Conservation (phyloP, 2,113 vertebrate genomes). For the Baryphthengus martii region DNA sequence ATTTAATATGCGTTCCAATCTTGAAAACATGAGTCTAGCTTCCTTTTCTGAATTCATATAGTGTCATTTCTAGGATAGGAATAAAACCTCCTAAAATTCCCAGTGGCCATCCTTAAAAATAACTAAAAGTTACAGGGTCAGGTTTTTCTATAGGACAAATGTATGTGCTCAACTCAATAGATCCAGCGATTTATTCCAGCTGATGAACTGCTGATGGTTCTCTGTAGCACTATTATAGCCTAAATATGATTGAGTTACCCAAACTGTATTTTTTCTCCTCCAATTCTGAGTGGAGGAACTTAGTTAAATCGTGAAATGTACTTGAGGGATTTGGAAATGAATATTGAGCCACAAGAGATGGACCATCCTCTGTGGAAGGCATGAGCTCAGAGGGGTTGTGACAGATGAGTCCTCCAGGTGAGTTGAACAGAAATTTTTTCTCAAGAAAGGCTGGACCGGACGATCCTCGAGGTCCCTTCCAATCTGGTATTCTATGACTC, state of each 20-base stretch:
- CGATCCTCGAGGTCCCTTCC: background rate
- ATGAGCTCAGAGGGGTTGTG: fast-evolving
- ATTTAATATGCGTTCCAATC: background rate
- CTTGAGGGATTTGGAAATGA: background rate
- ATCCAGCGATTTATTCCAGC: background rate
- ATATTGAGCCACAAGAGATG: background rate
- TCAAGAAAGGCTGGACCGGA: background rate
- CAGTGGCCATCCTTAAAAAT: background rate
- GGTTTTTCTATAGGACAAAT: background rate
- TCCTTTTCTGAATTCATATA: background rate
- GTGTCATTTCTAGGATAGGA: background rate
- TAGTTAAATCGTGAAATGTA: background rate
- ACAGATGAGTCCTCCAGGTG: background rate
- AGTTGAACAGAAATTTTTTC: background rate
- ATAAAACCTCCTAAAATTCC: background rate
- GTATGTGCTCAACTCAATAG: background rate
- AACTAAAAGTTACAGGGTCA: background rate
- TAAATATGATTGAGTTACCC: background rate
- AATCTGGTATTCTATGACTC: background rate
- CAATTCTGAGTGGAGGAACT: background rate
- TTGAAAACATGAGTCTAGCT: background rate
- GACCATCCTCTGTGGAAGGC: background rate
- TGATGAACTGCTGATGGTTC: background rate
- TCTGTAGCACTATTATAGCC: background rate
- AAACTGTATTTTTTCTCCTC: background rate